Base-by-base conservation (phyloP, 2,113 vertebrate genomes). In the Hippoglossus stenolepis region DNA sequence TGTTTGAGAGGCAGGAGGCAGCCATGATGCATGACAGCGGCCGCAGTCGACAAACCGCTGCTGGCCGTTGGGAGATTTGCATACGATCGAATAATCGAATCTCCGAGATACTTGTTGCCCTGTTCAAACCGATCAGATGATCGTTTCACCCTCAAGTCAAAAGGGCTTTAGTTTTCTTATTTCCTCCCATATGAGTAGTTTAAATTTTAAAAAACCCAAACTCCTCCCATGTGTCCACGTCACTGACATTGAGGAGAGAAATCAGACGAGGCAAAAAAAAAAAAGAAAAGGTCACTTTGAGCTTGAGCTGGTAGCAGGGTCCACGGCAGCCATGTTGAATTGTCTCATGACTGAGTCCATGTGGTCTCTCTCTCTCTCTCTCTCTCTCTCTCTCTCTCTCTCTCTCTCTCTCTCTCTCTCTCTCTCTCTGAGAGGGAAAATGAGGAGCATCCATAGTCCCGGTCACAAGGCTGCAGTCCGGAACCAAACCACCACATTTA, bases 391-490 rank as follows among this genome's bases (percentile, higher is more conserved):
- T 60, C 38, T 78, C 47, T 64, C 72, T 18, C 53, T 86, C 82
- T 17, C 64, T 51, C 49, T 14, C 26, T 80, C 73, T 18, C 54
- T 17, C 26, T 53, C 63, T 43, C 15, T 67, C 11, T 49, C 21
- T 31, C 15, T 53, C 43, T 57, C 38, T 79, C 47, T 64, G 35
- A 71, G 67, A 85, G 73, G 83, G 84, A 91, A 91, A 93, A 91
- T 79, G 82, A 89, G 70, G 67, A 80, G 80, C 79, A 67, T 85
- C 85, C 49, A 7, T 76, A 47, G 70, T 56, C 77, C 71, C 61
- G 76, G 90, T 90, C 90, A 89, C 85, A 90, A 89, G 85, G 81
- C 81, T 79, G 58, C 77, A 80, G 76, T 60, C 84, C 83, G 57
- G 82, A 92, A 84, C 63, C 77, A 89, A 89, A 88, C 73, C 81